Base-by-base conservation (phyloP, 2,797 vertebrate species). In the Phoxinus dragarum region DNA sequence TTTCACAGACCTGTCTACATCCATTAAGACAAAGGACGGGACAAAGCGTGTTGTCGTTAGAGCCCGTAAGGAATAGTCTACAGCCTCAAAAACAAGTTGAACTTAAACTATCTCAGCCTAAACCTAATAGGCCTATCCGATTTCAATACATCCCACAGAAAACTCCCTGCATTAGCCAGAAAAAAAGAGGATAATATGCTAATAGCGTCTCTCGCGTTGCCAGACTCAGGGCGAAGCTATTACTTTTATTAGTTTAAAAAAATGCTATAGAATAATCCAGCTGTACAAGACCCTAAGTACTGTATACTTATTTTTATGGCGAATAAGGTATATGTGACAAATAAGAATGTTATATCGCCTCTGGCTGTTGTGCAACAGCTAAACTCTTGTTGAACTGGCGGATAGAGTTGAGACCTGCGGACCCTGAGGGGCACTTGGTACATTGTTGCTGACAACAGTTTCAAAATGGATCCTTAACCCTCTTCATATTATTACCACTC, bases 391-490 rank as follows among this genome's bases (percentile, higher is more conserved):
- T 34, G 75, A 82, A 71, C 38, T 1, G 52, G 66, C 42, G 44
- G 36, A 42, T 10, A 17, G 23, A 49, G 82, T 78, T 78, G 67
- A 74, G 84, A 81, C 66, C 75, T 72, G 40, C n/a, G 47, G 71
- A 68, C 61, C 34, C 80, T 67, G 76, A 88, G 36, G 69, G 67
- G 77, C 72, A 78, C 80, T 82, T 64, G 66, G 73, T 81, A 82
- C 81, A 84, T 75, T 38, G 31, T 84, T 78, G 80, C 67, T 86
- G 81, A 88, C 86, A 90, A 61, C 80, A 31, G 77, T 82, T 68
- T 88, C 89, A 88, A 84, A 85, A 78, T 71, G 74, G 76, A 85
- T 85, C 82, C 86, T 85, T 80, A 81, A 84, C 61, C 10, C 84
- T 71, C 36, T 49, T 86, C 42, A 64, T 42, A 80, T 76, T 84